Base-by-base conservation (phyloP, 2,113 vertebrate species). In the Desmodus rotundus region DNA sequence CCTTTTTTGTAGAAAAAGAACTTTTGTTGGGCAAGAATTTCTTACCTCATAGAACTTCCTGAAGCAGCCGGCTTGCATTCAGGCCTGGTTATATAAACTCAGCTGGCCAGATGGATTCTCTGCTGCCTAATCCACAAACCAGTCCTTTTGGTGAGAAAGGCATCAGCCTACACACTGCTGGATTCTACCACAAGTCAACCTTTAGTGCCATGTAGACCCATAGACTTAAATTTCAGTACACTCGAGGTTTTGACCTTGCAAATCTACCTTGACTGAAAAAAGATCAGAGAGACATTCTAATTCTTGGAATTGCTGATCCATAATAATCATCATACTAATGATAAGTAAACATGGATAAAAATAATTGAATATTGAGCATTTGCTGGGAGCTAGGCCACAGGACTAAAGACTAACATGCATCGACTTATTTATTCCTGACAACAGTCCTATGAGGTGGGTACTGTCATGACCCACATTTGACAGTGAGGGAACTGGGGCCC, bases 1-100 rank as follows among this genome's bases (percentile, higher is more conserved):
- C 96, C 92, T 98, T 98, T 98, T 98, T 98, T 97, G 96, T 92
- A 97, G 97, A 97, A 98, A 98, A 95, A 96, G 93, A 98, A 96
- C 93, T 98, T 98, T 92, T 97, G 94, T 98, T 97, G 84, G 85
- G 56, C 83, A 96, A 96, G 97, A 98, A 98, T 98, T 96, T 98
- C 97, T 98, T 97, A 97, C 96, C 94, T 98, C 97, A 91, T 94
- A 94, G 98, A 98, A 93, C 87, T 98, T 97, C 89, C 94, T 97
- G 92, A 97, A 96, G 96, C 96, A 95, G 96, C 90, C 87, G 22
- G 95, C 86, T 91, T 56, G 91, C 81, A 52, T 95, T 96, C 97
- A 95, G 85, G 81, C 93, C 82, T 38, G 70, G 73, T 95, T 97
- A 74, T 97, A 87, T 96, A 97, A 98, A 95, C 82, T 94, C 88